Conservation (phyloP, 2,797 vertebrate species). For the Fratercula arctica region DNA sequence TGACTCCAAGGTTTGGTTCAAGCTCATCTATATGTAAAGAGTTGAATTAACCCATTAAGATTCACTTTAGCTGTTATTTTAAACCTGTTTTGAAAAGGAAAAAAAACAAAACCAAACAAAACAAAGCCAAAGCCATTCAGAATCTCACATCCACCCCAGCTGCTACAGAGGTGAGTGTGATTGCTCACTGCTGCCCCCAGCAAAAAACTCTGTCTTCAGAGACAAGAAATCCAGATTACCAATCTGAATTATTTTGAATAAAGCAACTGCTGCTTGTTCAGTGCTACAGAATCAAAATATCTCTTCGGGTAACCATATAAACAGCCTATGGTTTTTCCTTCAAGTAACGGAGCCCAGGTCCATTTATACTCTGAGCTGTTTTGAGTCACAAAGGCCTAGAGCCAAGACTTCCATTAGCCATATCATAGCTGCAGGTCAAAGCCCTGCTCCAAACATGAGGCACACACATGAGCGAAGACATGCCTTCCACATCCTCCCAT, state of each 20-base stretch:
- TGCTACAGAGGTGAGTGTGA: neutral
- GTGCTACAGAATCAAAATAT: neutral
- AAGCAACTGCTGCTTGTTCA: neutral
- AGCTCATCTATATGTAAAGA: neutral
- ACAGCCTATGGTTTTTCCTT: neutral
- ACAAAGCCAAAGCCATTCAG: neutral
- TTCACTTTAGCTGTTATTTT: neutral
- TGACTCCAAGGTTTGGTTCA: conserved; percentile 18
- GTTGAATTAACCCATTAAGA: neutral
- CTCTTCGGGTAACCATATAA: neutral
- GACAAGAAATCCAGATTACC: neutral
- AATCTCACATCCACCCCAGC: neutral
- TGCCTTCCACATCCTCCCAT: neutral
- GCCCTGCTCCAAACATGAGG: neutral
- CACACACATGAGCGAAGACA: neutral
- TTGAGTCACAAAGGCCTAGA: neutral
- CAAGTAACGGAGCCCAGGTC: neutral
- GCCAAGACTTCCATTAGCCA: neutral
- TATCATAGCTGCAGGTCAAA: neutral
- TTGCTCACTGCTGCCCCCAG: neutral
- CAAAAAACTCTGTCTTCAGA: neutral
- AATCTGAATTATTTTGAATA: neutral
- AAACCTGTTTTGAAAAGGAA: neutral
- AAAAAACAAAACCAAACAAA: neutral
- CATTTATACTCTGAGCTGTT: neutral